Evolutionary conservation across 1,140 invertebrate genomes (phyloP), one percentile per base, ranked within the genome.

Genomic region (Hestina assimilis): DNA sequence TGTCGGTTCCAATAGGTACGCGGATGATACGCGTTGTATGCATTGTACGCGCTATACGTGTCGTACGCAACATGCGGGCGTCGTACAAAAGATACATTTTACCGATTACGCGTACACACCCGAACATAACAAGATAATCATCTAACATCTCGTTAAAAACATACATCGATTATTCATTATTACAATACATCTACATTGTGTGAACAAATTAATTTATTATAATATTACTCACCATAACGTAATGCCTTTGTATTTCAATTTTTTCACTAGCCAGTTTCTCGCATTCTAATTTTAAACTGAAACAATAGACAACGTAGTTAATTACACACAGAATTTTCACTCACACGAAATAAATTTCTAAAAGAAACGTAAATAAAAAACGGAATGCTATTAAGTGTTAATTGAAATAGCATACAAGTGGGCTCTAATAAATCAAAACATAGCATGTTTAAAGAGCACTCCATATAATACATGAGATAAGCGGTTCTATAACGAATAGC

Each of bases 161-260:
- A 47, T 52, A 52, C 54, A 28, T 52, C 38, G 23, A 31, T 46
- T 45, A 54, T n/a, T n/a, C n/a, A n/a, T 19, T 2, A 17, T 33
- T 38, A 9, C 19, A 42, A 52, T 53, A 47, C 29, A 43, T 41
- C 40, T 48, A 28, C 14, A 43, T 50, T 41, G 15, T 38, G 2
- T 57, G n/a, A 15, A 35, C 6, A 14, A 15, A 45, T 47, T 11
- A 9, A 20, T 14, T 48, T 8, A 40, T 7, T 40, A n/a, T 40
- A 21, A 38, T 19, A 38, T 9, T 38, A 91, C 94, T 95, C 90
- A 97, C 96, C 96, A 98, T 98, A 76, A 98, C 96, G 90, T 98
- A 98, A 92, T 98, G 96, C 90, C 97, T 93, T 89, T 98, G 96
- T 94, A 98, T 98, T 92, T 98, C 96, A 86, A 96, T 97, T 92